A percentile compares a stretch with the other conserved stretches of the same genome.
Evolutionary conservation across 2,113 vertebrate species (phyloP).

Genomic region (Ondatra zibethicus): DNA sequence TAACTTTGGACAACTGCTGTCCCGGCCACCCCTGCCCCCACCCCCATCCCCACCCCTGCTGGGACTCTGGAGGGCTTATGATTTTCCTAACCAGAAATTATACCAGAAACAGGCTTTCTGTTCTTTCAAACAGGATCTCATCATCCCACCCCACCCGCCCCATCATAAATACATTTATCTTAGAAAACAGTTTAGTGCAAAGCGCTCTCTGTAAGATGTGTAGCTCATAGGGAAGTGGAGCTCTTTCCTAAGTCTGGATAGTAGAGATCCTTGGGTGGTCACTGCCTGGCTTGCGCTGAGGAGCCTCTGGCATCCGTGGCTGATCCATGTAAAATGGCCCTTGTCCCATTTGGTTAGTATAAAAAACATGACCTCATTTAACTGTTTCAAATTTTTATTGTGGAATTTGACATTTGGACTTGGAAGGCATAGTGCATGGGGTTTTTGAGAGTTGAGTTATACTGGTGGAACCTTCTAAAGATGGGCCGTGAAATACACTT

Average conservation of each 20-base stretch:
- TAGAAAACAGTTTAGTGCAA: not conserved
- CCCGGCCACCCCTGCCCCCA: not conserved
- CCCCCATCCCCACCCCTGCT: not conserved
- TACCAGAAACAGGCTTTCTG: not conserved
- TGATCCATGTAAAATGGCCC: not conserved
- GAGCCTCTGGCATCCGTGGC: not conserved
- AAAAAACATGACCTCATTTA: not conserved
- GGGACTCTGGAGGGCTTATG: not conserved
- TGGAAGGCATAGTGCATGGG: not conserved
- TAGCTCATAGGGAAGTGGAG: not conserved
- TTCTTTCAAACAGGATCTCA: not conserved
- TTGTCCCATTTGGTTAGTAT: not conserved
- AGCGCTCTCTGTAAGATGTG: not conserved
- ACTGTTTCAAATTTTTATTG: not conserved
- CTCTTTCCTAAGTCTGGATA: not conserved
- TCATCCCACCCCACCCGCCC: not conserved
- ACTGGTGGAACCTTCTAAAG: not conserved
- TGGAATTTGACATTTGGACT: not conserved
- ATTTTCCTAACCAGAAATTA: not conserved
- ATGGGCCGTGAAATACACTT: not conserved
- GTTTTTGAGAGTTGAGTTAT: not conserved
- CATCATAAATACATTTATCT: not conserved
- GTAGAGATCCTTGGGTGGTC: not conserved
- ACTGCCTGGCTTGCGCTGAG: not conserved
- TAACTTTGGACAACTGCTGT: not conserved